These are phyloP conservation scores for Cryptocephalus moraei DNA, from an alignment of 2,888 invertebrate species.

Conservation along the genomic window DNA sequence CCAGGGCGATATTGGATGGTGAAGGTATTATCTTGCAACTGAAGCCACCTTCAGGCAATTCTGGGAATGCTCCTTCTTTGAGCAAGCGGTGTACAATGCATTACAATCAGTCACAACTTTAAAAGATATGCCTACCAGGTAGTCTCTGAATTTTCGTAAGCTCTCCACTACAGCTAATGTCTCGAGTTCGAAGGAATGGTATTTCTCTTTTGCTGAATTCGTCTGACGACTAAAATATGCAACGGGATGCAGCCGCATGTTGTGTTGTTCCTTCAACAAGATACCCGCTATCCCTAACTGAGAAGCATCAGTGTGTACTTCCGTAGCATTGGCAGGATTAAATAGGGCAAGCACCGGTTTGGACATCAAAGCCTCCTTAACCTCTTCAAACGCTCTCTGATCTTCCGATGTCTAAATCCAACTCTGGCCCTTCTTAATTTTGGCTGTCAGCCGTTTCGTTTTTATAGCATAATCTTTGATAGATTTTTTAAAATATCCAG, in stretches of 20 bases:
- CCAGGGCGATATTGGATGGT: no score
- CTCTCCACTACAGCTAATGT: conserved; percentile 29
- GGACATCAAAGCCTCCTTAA: conserved; percentile 5
- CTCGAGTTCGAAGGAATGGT: no score
- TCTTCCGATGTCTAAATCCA: conserved; percentile 11
- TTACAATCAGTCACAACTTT: conserved; percentile 29
- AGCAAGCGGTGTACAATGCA: no score
- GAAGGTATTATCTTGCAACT: no score
- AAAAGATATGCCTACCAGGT: conserved; percentile 23
- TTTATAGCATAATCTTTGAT: conserved; percentile 18
- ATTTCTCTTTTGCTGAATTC: conserved; percentile 23
- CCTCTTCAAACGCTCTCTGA: conserved; percentile 11
- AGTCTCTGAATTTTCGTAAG: conserved; percentile 25
- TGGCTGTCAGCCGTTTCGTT: conserved; percentile 17
- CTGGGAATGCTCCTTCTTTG: no score
- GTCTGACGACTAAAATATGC: conserved; percentile 27
- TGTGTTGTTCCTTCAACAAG: conserved; percentile 18
- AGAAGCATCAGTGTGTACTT: conserved; percentile 24
- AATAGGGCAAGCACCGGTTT: conserved; percentile 15
- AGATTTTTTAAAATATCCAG: no score
- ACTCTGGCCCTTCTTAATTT: conserved; percentile 10
- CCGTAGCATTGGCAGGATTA: conserved; percentile 16
- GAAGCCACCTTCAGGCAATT: no score
- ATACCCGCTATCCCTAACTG: conserved; percentile 20
- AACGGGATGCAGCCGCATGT: conserved; percentile 17